Conservation (phyloP, 2,888 invertebrate genomes). For the Habrosyne pyritoides region DNA sequence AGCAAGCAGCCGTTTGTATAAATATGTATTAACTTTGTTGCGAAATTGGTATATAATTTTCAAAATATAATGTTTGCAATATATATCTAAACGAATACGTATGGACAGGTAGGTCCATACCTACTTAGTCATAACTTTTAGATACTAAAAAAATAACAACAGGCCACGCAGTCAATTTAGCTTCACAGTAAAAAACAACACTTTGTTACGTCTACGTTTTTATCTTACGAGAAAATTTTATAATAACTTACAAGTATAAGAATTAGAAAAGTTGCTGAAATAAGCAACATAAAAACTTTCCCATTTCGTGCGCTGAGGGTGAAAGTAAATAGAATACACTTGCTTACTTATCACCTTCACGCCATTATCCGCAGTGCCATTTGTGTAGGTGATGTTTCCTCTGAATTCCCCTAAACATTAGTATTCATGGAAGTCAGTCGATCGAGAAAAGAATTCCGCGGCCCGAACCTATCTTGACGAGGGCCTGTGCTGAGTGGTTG, state of each 20-base stretch:
- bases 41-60: conserved; percentile 6
- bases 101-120: neutral
- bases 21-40: conserved; percentile 57
- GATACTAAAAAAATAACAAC: neutral
- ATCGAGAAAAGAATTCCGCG: conserved; percentile 79
- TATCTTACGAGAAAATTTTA: neutral
- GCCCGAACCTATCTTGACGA: conserved; percentile 70
- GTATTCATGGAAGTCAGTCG: conserved; percentile 81
- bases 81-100: neutral
- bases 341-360: conserved; percentile 44
- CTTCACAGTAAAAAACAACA: neutral
- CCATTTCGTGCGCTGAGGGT: neutral
- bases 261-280: neutral
- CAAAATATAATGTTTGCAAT: neutral
- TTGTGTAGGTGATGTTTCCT: conserved; percentile 63
- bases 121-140: neutral
- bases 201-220: neutral
- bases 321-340: conserved; percentile 28
- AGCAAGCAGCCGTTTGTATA: conserved; percentile 35
- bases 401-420: conserved; percentile 63
- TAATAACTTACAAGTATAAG: neutral
- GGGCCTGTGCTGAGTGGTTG: conserved; percentile 71
- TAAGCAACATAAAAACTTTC: neutral
- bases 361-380: conserved; percentile 61
- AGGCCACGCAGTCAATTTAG: neutral